Conservation (phyloP, 2,797 vertebrate genomes). For the Sternotherus odoratus region DNA sequence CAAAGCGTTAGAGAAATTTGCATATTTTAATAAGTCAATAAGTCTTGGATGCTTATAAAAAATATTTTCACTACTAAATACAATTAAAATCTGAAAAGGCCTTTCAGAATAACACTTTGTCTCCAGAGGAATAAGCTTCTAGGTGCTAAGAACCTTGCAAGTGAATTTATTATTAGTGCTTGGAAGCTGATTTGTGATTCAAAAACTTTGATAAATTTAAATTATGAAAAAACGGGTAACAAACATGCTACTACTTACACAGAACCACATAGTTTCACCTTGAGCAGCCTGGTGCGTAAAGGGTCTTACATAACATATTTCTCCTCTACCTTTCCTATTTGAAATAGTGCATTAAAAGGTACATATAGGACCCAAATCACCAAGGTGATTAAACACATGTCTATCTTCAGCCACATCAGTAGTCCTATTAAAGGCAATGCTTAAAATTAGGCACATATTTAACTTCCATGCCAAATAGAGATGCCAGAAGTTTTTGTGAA, state of each 20-base stretch:
- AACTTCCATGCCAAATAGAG: not conserved
- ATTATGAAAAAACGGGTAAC: not conserved
- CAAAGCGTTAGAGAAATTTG: slow-evolving; percentile 58
- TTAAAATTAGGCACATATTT: not conserved
- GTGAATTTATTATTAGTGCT: not conserved
- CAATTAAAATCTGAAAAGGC: slow-evolving; percentile 27
- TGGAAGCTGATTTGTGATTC: not conserved
- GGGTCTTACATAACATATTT: not conserved
- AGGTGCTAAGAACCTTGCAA: not conserved
- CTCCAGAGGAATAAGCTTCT: not conserved
- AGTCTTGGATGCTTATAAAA: slow-evolving; percentile 45
- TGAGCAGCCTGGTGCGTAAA: not conserved
- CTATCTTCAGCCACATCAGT: not conserved
- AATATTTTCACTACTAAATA: slow-evolving; percentile 35
- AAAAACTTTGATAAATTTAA: not conserved
- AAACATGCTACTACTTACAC: not conserved
- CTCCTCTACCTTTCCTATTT: not conserved
- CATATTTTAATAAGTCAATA: slow-evolving; percentile 70
- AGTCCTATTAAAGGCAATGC: not conserved
- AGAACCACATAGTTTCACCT: fast-evolving
- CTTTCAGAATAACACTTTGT: slow-evolving; percentile 26
- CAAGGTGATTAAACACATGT: not conserved
- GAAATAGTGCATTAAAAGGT: not conserved
- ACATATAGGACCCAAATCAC: not conserved
- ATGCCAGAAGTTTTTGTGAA: not conserved